Evolutionary conservation across 2,797 vertebrate genomes (phyloP), one percentile per base, ranked within the genome.

Genomic region (Lemur catta): DNA sequence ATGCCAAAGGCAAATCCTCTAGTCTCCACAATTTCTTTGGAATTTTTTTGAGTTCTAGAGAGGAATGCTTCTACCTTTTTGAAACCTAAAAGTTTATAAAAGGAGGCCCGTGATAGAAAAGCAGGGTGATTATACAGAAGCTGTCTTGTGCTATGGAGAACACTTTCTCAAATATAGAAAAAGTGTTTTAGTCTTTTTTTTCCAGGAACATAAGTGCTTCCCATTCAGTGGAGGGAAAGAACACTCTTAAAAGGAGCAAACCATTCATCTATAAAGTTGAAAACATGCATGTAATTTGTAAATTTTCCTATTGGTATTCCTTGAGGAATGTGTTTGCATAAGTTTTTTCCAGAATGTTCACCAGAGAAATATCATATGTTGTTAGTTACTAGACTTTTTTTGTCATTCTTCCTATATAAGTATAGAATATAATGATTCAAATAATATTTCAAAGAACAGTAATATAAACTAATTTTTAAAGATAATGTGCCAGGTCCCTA

Each of bases 351-450:
- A 69, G 17, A 52, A 30, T 81, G 55, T 82, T 63, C 10, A 72
- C 86, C 41, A 43, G 38, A 76, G 38, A 76, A 91, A 91, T 57
- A 69, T 50, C 12, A 10, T 41, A 17, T 65, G 7, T 85, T 75
- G 10, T 69, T 48, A 57, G 7, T 82, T 78, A 65, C 7, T 65
- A 43, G n/a, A 18, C 15, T 6, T 41, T 76, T 46, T 87, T 85
- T 82, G 20, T 96, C 96, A n/a, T 91, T 85, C 7, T 33, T 72
- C 22, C 91, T 84, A 14, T 87, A 43, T 57, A 10, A 61, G 4
- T 80, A 81, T n/a, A 82, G 74, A 71, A 92, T 90, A 78, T 8
- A 9, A 74, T 89, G 91, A 97, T 24, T 85, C 43, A 75, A 97
- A 78, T 33, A 43, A 41, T 30, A 38, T 82, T 97, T 93, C 71